Base-by-base conservation (phyloP, 1,140 invertebrate genomes). In the Drosophila yakuba region DNA sequence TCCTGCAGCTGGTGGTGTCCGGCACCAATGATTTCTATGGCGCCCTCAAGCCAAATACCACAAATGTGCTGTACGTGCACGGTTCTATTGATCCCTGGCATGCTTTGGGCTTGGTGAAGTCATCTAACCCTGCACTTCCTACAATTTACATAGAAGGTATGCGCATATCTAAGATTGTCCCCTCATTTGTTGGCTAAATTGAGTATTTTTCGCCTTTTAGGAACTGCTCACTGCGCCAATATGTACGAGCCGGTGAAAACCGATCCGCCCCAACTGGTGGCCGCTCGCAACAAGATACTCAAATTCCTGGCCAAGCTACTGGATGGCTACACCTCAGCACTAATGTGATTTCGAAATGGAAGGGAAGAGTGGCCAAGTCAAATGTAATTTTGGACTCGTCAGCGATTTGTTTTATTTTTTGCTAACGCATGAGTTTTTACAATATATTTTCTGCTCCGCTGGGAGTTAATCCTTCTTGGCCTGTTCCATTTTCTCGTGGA, bases 41-140 rank as follows among this genome's bases (percentile, higher is more conserved):
- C 4, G 97, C 94, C 10, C 92, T 96, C 2, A 93, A 95, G 57
- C 94, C 98, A 20, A 92, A 95, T 39, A 95, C 95, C 0, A 95
- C 93, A 2, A 95, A 96, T 76, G 95, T 98, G 17, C 95, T 98
- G 1, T 98, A 96, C 91, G 96, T 98, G 36, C 98, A 98, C 91
- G 98, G 98, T 55, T 96, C 96, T 2, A 95, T 98, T 51, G 98
- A 99, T 93, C 98, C 98, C 6, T 98, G 98, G 98, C 97, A 98
- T 93, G 96, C 96, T 3, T 93, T 98, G 32, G 96, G 96, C 39
- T 94, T 96, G 17, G 95, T 93, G 1, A 90, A 94, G 44, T 95
- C 95, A 1, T 15, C 72, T 1, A 90, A 86, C 45, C 23, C 64
- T 78, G 78, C 92, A 76, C 77, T 73, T 4, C 96, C 96, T 17